Base-by-base conservation (phyloP, 2,888 invertebrate genomes). In the Spodoptera picta region DNA sequence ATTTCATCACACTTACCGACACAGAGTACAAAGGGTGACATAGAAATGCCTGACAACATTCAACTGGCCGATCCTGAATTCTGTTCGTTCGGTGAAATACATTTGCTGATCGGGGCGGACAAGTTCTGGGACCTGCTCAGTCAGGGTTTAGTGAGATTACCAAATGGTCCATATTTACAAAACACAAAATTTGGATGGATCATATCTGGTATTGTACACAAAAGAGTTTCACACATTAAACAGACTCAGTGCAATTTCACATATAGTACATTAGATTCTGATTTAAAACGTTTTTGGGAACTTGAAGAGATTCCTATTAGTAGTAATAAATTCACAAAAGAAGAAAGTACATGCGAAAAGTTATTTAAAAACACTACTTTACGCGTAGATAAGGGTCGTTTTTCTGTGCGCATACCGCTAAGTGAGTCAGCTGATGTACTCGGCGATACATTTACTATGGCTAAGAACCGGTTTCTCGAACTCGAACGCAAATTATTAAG, bases 401-500 rank as follows among this genome's bases (percentile, higher is more conserved):
- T 43, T 43, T 43, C 12, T 4, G 43, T 43, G 3, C 43, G n/a
- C 12, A 43, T 43, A 12, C 43, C 43, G 2, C 5, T 43, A n/a
- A 12, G 2, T 1, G 43, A 43, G n/a, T 12, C 43, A 5, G 2
- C 12, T 5, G 43, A 43, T 1, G 2, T 5, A 12, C 43, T 43
- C 1, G 43, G 43, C 2, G 43, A 43, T 43, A 12, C 12, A 4
- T 43, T 12, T 5, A n/a, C 11, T 7, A 4, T 43, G 4, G 71
- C 71, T 0, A 1, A 65, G 23, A 59, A 58, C n/a, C 10, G 71
- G 41, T 71, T 71, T 41, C 31, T 60, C 0, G 14, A 65, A 44
- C 51, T 68, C n/a, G 62, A 71, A 58, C 57, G 60, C 2, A 70
- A 66, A 24, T n/a, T 70, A 24, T 19, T 19, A 19, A 19, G 10